Evolutionary conservation across 2,888 invertebrate species (phyloP).

Genomic region (Merodon equestris): DNA sequence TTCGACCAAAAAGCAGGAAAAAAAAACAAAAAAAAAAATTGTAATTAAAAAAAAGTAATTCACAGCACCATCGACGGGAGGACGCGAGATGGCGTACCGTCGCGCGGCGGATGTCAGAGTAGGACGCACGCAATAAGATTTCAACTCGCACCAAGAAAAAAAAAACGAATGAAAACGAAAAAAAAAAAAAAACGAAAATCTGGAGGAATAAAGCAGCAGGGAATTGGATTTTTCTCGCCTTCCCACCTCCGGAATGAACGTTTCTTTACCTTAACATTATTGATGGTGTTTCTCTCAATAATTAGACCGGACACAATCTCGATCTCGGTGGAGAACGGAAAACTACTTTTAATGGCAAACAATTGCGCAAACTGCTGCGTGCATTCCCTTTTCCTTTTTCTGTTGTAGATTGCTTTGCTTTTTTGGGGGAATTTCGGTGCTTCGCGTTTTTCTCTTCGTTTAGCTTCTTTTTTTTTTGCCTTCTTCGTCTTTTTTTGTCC

Average conservation of each 20-base stretch:
- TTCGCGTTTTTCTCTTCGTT: constrained; percentile 40
- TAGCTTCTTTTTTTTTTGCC: no score
- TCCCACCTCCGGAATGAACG: no score
- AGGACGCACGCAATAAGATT: constrained; percentile 57
- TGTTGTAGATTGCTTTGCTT: constrained; percentile 60
- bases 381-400: constrained; percentile 41
- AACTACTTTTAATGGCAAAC: constrained; percentile 47
- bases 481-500: constrained; percentile 57
- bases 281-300: constrained; percentile 37
- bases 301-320: constrained; percentile 37
- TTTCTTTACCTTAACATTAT: constrained; percentile 66
- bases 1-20: constrained; percentile 26
- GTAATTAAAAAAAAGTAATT: constrained; percentile 34
- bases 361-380: constrained; percentile 58
- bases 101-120: constrained; percentile 48
- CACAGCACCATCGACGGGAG: constrained; percentile 61
- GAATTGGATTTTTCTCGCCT: constrained; percentile 50
- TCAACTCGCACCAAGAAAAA: constrained; percentile 30
- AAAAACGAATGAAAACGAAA: constrained; percentile 27
- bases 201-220: constrained; percentile 56
- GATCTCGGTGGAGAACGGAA: neutral
- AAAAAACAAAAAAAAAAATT: neutral
- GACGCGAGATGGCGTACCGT: constrained; percentile 61
- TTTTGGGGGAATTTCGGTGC: constrained; percentile 57
- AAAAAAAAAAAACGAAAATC: neutral